These are phyloP conservation scores for Cepaea hortensis DNA, from an alignment of 2,888 invertebrate genomes.

Conservation along the genomic window DNA sequence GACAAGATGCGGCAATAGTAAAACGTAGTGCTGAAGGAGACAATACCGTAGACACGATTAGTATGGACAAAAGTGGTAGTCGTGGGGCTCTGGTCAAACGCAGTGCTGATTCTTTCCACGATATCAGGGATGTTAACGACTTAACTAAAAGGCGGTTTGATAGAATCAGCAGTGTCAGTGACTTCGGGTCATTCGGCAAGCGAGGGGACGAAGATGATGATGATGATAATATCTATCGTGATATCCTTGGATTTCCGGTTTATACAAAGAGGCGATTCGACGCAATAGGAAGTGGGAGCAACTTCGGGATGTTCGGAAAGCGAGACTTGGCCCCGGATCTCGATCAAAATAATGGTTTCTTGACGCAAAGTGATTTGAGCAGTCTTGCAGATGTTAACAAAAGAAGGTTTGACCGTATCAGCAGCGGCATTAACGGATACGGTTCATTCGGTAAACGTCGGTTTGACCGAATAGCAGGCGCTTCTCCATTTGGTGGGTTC, in stretches of 20 bases:
- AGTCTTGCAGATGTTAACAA: background rate
- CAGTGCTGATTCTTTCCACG: background rate
- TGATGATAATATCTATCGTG: background rate
- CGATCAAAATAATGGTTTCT: background rate
- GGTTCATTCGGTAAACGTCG: conserved; percentile 31
- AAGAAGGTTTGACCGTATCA: conserved; percentile 27
- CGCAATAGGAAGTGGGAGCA: background rate
- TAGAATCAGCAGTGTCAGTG: background rate
- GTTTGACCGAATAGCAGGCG: conserved; percentile 21
- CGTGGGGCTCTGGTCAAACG: background rate
- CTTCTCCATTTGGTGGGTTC: background rate
- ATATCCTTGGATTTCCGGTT: background rate
- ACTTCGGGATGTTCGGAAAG: conserved; percentile 22
- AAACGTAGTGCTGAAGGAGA: conserved; percentile 16
- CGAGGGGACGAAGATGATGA: background rate
- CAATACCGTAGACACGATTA: background rate
- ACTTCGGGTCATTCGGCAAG: conserved; percentile 17
- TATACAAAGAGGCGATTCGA: conserved; percentile 27
- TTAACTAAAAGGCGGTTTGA: conserved; percentile 7
- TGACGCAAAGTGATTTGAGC: background rate
- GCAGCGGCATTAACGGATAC: conserved; percentile 2
- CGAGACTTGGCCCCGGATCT: background rate
- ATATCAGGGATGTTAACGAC: background rate
- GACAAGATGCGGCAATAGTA: background rate
- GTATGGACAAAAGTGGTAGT: background rate